Conservation (phyloP, 2,797 vertebrate genomes). For the Platalea minor region DNA sequence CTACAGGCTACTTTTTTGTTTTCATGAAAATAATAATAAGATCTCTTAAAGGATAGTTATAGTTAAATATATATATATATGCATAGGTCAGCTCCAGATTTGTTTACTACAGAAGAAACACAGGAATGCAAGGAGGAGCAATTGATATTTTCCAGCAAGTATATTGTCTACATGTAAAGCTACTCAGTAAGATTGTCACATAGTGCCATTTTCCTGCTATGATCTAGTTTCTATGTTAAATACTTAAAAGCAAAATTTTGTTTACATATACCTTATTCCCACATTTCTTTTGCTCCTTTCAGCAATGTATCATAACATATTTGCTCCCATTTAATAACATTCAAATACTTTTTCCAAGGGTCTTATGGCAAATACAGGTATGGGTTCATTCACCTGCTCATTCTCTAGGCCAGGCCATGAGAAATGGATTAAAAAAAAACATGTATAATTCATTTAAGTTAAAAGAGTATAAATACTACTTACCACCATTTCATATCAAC, state of each 20-base stretch:
- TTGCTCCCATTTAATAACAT: rapidly evolving
- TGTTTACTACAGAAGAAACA: not conserved
- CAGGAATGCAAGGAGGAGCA: not conserved
- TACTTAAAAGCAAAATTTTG: not conserved
- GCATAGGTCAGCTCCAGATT: not conserved
- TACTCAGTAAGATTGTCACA: not conserved
- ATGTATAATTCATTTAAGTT: not conserved
- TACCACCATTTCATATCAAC: not conserved
- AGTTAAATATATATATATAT: not conserved
- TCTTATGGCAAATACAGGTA: not conserved
- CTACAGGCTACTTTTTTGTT: not conserved
- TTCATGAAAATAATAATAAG: not conserved
- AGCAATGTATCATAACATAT: not conserved
- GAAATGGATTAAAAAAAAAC: not conserved
- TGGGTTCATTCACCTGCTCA: not conserved
- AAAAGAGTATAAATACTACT: not conserved
- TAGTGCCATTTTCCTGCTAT: not conserved
- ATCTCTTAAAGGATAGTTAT: not conserved
- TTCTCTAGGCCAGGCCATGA: not conserved
- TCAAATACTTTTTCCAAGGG: not conserved
- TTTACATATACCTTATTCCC: not conserved
- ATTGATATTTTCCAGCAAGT: not conserved
- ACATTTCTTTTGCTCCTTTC: not conserved
- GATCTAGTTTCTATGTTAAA: not conserved
- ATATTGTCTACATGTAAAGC: rapidly evolving